A percentile compares a stretch with the other conserved stretches of the same genome.
These are phyloP conservation scores for Thalassophryne amazonica DNA, from an alignment of 2,797 vertebrate species.

Conservation along the genomic window DNA sequence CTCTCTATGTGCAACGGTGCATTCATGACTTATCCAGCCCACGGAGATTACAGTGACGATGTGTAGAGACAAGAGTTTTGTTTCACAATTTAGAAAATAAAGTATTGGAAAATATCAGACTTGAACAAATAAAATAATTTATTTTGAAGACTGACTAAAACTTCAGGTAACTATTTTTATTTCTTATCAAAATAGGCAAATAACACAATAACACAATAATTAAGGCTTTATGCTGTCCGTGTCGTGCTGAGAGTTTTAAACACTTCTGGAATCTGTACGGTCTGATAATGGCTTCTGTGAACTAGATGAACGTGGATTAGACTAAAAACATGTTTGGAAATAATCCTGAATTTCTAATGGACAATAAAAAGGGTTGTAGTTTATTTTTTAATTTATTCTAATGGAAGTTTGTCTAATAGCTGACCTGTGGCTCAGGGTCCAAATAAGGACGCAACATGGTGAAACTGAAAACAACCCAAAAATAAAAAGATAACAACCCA, in stretches of 20 bases:
- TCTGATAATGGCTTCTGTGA: constrained; percentile 33
- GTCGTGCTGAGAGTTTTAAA: constrained; percentile 13
- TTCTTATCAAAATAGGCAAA: not conserved
- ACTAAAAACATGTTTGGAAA: constrained; percentile 41
- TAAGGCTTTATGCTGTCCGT: no score
- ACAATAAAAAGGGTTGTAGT: constrained; percentile 34
- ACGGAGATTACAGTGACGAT: not conserved
- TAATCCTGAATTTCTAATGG: constrained; percentile 52
- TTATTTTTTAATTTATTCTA: constrained; percentile 8
- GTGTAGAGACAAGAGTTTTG: not conserved
- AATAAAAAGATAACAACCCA: not conserved
- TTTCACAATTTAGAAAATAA: not conserved
- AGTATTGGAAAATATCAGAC: not conserved
- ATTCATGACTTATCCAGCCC: not conserved
- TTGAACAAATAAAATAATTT: not conserved
- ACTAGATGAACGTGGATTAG: constrained; percentile 56
- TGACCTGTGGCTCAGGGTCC: constrained; percentile 2
- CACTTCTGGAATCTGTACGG: not conserved
- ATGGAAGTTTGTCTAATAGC: constrained; percentile 6
- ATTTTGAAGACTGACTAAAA: not conserved
- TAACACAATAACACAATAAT: no score
- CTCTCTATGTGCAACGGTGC: constrained; percentile 2
- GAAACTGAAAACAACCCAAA: not conserved
- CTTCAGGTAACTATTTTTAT: not conserved
- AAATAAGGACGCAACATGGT: not conserved